These are phyloP conservation scores for Imbricaverruca yamaguchii DNA, from an alignment of 2,888 invertebrate genomes.

Conservation along the genomic window DNA sequence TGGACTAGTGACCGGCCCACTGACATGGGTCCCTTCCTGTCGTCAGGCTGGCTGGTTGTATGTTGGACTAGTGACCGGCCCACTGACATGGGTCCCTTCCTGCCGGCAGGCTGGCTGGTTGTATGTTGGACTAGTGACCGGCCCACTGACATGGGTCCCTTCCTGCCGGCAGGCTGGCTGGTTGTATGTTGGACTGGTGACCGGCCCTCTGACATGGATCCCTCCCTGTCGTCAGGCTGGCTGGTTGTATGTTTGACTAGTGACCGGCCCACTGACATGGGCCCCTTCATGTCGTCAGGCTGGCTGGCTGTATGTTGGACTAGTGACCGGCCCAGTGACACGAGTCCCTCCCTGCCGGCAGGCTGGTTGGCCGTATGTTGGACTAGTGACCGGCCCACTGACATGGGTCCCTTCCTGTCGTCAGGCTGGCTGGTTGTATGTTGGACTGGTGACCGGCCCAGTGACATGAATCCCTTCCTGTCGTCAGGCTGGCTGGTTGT, in stretches of 20 bases:
- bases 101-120: slow-evolving; percentile 56
- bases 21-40: not conserved
- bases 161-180: slow-evolving; percentile 53
- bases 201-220: slow-evolving; percentile 54
- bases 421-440: too few species aligned
- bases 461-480: too few species aligned
- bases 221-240: slow-evolving; percentile 51
- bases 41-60: slow-evolving; percentile 62
- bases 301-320: slow-evolving; percentile 88
- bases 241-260: too few species aligned
- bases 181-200: slow-evolving; percentile 84
- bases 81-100: slow-evolving; percentile 40
- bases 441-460: too few species aligned
- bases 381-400: slow-evolving; percentile 77
- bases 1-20: slow-evolving; percentile 83
- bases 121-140: slow-evolving; percentile 83
- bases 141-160: slow-evolving; percentile 49
- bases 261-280: slow-evolving; percentile 60
- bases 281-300: slow-evolving; percentile 45
- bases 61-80: slow-evolving; percentile 84
- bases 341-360: slow-evolving; percentile 39
- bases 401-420: slow-evolving; percentile 27
- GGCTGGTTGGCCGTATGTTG: slow-evolving; percentile 86
- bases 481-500: slow-evolving; percentile 67
- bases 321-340: slow-evolving; percentile 69